These are phyloP conservation scores for Hirudo medicinalis DNA, from an alignment of 1,140 invertebrate genomes.

Conservation along the genomic window DNA sequence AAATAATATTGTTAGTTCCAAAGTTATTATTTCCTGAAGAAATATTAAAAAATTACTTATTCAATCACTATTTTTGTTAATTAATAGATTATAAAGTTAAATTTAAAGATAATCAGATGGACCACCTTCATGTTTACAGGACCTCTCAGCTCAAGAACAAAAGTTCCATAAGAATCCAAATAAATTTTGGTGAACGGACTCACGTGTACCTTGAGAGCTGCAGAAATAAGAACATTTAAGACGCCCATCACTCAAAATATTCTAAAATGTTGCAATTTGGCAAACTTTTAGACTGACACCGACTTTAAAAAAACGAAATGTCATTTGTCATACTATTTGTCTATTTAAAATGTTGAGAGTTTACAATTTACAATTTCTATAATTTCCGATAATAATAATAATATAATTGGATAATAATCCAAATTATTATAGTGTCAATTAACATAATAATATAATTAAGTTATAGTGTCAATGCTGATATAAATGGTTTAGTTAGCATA, in stretches of 20 bases:
- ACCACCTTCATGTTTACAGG: conserved; percentile 80
- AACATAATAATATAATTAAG: background rate
- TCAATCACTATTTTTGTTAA: background rate
- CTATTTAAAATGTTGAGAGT: too few species aligned
- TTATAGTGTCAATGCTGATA: background rate
- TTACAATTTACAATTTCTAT: too few species aligned
- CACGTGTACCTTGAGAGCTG: conserved; percentile 83
- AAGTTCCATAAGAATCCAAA: conserved; percentile 75
- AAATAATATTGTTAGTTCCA: background rate
- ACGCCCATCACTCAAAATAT: too few species aligned
- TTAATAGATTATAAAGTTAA: background rate
- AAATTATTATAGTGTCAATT: background rate
- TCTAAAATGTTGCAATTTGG: too few species aligned
- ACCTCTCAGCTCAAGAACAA: conserved; percentile 71
- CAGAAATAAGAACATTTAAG: too few species aligned
- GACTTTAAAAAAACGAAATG: too few species aligned
- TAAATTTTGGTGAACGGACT: conserved; percentile 75
- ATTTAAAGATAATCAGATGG: background rate
- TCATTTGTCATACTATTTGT: too few species aligned
- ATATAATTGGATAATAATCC: too few species aligned
- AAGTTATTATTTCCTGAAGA: background rate
- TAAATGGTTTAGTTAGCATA: background rate
- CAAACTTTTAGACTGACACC: too few species aligned
- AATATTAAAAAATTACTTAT: background rate
- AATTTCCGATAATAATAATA: background rate